Conservation (phyloP, 2,888 invertebrate genomes). For the Aporophyla nigra region DNA sequence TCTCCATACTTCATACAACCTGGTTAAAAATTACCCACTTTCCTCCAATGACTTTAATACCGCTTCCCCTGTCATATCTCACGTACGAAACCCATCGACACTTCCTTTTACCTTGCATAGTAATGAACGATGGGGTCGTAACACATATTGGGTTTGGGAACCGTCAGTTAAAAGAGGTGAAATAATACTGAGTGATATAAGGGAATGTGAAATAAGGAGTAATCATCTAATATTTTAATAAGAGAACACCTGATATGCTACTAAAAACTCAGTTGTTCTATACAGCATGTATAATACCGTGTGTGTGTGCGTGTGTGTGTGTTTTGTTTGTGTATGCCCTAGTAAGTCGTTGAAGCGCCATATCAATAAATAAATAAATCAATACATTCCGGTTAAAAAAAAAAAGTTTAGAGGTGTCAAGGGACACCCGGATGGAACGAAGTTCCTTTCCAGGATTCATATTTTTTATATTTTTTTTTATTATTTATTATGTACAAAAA, state of each 20-base stretch:
- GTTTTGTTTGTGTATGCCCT: too few relatives aligned
- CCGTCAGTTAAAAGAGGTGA: background rate
- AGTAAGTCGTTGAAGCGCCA: too few relatives aligned
- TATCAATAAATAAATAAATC: too few relatives aligned
- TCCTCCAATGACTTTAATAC: constrained; percentile 36
- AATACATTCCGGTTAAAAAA: too few relatives aligned
- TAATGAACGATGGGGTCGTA: constrained; percentile 3
- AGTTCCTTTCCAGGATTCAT: too few relatives aligned
- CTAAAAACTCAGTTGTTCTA: background rate
- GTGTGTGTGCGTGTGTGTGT: too few relatives aligned
- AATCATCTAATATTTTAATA: background rate
- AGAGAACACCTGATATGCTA: background rate
- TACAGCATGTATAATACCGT: too few relatives aligned
- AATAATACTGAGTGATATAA: background rate
- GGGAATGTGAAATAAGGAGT: background rate
- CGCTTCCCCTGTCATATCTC: constrained; percentile 5
- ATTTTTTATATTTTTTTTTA: too few relatives aligned
- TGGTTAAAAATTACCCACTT: constrained; percentile 40
- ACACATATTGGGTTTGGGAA: background rate
- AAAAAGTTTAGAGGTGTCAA: too few relatives aligned
- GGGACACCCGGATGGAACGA: too few relatives aligned
- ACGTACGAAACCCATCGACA: constrained; percentile 45
- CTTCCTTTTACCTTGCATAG: constrained; percentile 24
- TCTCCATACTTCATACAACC: constrained; percentile 11
- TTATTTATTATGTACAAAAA: too few relatives aligned